These are phyloP conservation scores for Callocephalon fimbriatum DNA, from an alignment of 2,113 vertebrate species.

Conservation along the genomic window DNA sequence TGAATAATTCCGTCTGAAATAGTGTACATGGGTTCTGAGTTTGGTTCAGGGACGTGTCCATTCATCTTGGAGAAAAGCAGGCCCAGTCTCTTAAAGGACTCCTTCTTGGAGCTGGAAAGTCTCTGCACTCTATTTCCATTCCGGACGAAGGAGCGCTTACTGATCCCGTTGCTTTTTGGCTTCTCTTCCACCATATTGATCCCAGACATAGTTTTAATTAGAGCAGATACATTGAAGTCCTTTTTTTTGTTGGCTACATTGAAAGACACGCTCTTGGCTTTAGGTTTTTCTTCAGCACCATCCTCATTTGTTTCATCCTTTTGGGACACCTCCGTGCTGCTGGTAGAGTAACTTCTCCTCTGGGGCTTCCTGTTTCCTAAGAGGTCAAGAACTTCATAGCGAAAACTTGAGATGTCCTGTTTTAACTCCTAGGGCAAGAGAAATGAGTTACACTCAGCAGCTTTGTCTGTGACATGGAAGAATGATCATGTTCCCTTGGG, in stretches of 20 bases:
- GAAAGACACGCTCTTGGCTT: slow-evolving; percentile 82
- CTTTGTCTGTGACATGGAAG: background rate
- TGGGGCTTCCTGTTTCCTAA: slow-evolving; percentile 92
- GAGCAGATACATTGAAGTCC: slow-evolving; percentile 84
- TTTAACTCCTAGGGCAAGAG: slow-evolving; percentile 87
- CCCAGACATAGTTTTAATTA: slow-evolving; percentile 89
- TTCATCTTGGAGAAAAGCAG: slow-evolving; percentile 93
- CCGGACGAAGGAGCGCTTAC: slow-evolving; percentile 81
- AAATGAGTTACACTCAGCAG: background rate
- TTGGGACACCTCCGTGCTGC: slow-evolving; percentile 86
- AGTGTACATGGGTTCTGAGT: slow-evolving; percentile 85
- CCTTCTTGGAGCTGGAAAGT: slow-evolving; percentile 83
- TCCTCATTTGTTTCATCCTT: slow-evolving; percentile 86
- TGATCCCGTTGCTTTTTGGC: slow-evolving; percentile 91
- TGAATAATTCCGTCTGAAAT: slow-evolving; percentile 92
- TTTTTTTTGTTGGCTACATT: slow-evolving; percentile 77
- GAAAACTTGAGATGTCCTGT: slow-evolving; percentile 98
- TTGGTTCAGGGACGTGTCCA: slow-evolving; percentile 82
- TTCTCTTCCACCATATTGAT: slow-evolving; percentile 81
- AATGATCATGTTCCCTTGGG: background rate
- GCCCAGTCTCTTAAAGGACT: slow-evolving; percentile 92
- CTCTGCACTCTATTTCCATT: slow-evolving; percentile 85
- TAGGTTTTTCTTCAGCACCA: slow-evolving; percentile 71
- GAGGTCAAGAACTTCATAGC: slow-evolving; percentile 95
- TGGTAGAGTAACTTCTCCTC: slow-evolving; percentile 89